Percentiles rank a stretch among this genome's conserved stretches.
Evolutionary conservation across 2,113 vertebrate genomes (phyloP).

Genomic region (Tichodroma muraria): DNA sequence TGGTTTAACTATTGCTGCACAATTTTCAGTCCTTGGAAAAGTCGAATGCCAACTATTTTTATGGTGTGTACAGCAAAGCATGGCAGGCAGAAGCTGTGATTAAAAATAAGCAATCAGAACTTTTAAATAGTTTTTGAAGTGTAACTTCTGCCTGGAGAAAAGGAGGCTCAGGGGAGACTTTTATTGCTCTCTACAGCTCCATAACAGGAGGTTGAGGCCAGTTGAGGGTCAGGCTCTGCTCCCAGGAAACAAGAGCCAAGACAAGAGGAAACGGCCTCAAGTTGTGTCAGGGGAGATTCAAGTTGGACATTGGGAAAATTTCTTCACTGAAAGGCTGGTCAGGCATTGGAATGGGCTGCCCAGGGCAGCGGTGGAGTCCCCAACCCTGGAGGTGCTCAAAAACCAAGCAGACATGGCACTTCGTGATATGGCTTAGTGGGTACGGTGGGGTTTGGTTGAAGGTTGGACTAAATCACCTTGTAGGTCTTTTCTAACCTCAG

Average conservation of each 20-base stretch:
- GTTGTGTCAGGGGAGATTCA: neutral
- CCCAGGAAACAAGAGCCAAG: neutral
- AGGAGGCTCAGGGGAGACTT: neutral
- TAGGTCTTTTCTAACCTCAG: neutral
- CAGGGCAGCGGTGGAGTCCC: neutral
- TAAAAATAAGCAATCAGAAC: neutral
- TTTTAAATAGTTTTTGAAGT: neutral
- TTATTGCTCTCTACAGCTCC: neutral
- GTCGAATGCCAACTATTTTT: neutral
- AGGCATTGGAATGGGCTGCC: neutral
- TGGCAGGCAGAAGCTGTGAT: neutral
- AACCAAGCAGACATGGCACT: neutral
- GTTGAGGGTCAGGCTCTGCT: neutral
- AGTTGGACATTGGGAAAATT: neutral
- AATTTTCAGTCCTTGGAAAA: neutral
- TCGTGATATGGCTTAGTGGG: too few species aligned
- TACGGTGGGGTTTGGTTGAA: neutral
- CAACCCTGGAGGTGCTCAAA: neutral
- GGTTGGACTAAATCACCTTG: neutral
- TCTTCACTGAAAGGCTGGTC: neutral
- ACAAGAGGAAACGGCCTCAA: neutral
- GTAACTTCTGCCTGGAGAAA: neutral
- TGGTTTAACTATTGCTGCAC: neutral
- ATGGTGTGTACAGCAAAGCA: fast-evolving
- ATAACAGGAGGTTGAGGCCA: neutral